phyloP scores from a whole-genome alignment of 2,113 vertebrate genomes.

The Tragelaphus buxtoni region DNA sequence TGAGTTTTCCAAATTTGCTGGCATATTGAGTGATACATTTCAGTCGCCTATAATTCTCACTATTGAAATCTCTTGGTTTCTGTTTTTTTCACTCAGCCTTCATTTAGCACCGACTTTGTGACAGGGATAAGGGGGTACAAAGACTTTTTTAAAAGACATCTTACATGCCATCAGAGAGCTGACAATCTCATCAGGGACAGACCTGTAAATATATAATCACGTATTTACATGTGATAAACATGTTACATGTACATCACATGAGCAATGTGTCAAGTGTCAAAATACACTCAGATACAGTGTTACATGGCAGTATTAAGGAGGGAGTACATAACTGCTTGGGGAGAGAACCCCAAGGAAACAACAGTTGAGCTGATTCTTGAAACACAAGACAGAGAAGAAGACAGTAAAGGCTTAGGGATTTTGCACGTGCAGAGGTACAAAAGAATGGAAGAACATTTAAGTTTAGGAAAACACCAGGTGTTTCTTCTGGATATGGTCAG shows the following conservation, averaged over 20 bases:
- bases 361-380: background rate
- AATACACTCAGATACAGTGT: background rate
- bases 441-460: background rate
- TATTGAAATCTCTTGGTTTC: background rate
- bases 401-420: background rate
- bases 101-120: background rate
- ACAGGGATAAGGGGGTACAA: background rate
- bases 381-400: background rate
- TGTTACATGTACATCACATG: background rate
- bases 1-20: too few relatives aligned
- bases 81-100: background rate
- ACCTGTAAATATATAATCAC: background rate
- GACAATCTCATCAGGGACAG: background rate
- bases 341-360: background rate
- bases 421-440: background rate
- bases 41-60: background rate
- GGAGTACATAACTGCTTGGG: background rate
- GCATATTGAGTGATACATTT: background rate
- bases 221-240: background rate
- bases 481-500: background rate
- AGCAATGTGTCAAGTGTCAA: background rate
- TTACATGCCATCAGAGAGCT: background rate
- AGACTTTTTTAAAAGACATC: background rate
- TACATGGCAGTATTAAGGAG: background rate
- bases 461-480: background rate